These are phyloP conservation scores for Eupelmus urozonus DNA, from an alignment of 2,888 invertebrate species.

Conservation along the genomic window DNA sequence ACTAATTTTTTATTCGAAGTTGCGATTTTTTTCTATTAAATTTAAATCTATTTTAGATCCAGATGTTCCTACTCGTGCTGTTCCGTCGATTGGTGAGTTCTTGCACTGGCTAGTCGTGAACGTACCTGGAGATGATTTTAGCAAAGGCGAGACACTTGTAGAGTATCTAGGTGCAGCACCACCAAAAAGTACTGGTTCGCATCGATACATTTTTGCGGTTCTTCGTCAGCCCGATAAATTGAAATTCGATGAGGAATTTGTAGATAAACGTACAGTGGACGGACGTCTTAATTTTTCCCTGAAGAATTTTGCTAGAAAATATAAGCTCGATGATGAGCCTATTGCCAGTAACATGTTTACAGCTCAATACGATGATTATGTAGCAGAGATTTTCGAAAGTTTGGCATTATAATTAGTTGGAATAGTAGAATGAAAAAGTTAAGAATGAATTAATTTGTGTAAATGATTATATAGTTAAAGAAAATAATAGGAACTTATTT, in stretches of 20 bases:
- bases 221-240: constrained; percentile 63
- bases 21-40: not conserved
- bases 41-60: constrained; percentile 66
- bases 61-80: constrained; percentile 70
- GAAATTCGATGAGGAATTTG: not conserved
- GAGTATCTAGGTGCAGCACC: constrained; percentile 75
- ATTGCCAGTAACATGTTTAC: constrained; percentile 81
- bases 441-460: too few relatives aligned
- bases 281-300: constrained; percentile 1
- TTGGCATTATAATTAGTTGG: too few relatives aligned
- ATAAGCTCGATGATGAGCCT: constrained; percentile 79
- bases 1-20: constrained; percentile 1
- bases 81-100: constrained; percentile 69
- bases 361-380: constrained; percentile 79
- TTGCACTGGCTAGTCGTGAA: constrained; percentile 75
- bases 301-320: constrained; percentile 2
- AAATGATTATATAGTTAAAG: too few relatives aligned
- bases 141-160: constrained; percentile 72
- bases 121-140: constrained; percentile 73
- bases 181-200: constrained; percentile 69
- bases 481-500: too few relatives aligned
- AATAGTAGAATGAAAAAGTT: too few relatives aligned
- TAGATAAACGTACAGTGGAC: not conserved
- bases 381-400: not conserved
- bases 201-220: constrained; percentile 73